Base-by-base conservation (phyloP, 2,113 vertebrate genomes). In the Callaeas wilsoni region DNA sequence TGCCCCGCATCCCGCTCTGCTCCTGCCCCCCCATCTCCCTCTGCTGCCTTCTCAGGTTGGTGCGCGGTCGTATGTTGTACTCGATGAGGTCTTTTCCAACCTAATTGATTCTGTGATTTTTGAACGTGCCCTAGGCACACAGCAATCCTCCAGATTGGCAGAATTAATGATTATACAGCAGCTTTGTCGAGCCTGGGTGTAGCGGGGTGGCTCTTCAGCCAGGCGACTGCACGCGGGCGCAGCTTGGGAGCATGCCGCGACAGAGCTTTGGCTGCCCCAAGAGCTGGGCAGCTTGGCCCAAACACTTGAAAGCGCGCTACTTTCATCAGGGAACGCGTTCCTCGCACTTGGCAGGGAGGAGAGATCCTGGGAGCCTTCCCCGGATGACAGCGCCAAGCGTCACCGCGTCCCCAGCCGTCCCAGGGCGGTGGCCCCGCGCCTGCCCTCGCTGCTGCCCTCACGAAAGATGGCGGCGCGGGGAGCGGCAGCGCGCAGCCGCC, bases 241-340 rank as follows among this genome's bases (percentile, higher is more conserved):
- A 9, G 35, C 27, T 7, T 1, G 16, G 32, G 9, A 41, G 19
- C 12, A 4, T 3, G 35, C 16, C 29, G 14, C 1, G 12, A 16
- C 25, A 17, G 52, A 5, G 8, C 42, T 17, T 6, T 4, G 2
- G 16, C 42, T 3, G 25, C 30, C 8, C 14, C 1, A 5, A 16
- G 3, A 12, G 29, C 26, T 2, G 9, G 9, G 10, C 32, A 17
- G 46, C 60, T 30, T 4, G 22, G 37, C 83, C 17, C 29, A 2
- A 29, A 7, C 12, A 2, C 12, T 19, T 7, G 9, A 7, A 27
- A 33, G 33, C 0, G 10, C 0, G 9, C 20, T 12, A 0, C 27
- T 56, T 42, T 32, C 32, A 1, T 2, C 19, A 25, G 9, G 19
- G 32, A 57, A 25, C 9, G 1, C 5, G 1, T 2, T 37, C 12